Conservation (phyloP, 1,140 invertebrate species). For the Doryteuthis pealeii region DNA sequence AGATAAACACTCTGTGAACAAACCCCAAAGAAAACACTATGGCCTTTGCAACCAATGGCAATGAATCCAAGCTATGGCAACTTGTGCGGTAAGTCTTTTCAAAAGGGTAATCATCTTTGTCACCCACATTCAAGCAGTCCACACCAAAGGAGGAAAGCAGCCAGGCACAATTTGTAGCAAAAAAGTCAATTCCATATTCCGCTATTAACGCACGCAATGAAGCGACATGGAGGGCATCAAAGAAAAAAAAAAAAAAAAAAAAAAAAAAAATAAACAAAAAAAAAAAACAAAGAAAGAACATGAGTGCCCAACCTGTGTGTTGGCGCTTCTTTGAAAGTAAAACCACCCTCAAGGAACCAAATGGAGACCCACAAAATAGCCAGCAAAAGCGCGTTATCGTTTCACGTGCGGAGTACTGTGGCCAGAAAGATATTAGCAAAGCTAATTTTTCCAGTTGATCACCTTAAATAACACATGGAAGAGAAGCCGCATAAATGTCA, state of each 20-base stretch:
- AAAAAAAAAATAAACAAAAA: no score
- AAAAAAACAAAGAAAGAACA: no score
- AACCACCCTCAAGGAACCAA: slow-evolving; percentile 24
- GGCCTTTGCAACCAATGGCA: slow-evolving; percentile 19
- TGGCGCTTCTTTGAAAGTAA: slow-evolving; percentile 17
- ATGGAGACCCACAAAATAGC: slow-evolving; percentile 26
- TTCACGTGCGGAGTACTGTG: slow-evolving; percentile 32
- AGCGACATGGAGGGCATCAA: slow-evolving; percentile 7
- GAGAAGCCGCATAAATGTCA: slow-evolving; percentile 35
- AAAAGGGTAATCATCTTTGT: slow-evolving; percentile 18
- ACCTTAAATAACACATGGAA: slow-evolving; percentile 41
- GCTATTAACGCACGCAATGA: slow-evolving; percentile 22
- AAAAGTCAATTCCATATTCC: slow-evolving; percentile 16
- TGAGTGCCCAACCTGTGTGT: slow-evolving; percentile 20
- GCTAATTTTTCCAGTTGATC: slow-evolving; percentile 36
- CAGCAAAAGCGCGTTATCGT: slow-evolving; percentile 28
- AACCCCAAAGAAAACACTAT: no score
- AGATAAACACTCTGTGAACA: slow-evolving; percentile 18
- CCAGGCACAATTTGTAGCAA: slow-evolving; percentile 19
- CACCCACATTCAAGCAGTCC: slow-evolving; percentile 22
- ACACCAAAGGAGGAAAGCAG: slow-evolving; percentile 26
- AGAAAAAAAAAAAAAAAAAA: no score
- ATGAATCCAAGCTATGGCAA: slow-evolving; percentile 21
- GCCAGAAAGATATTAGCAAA: slow-evolving; percentile 28
- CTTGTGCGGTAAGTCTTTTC: slow-evolving; percentile 20